A percentile compares a stretch with the other conserved stretches of the same genome.
These are phyloP conservation scores for Lethrus apterus DNA, from an alignment of 1,140 invertebrate species.

Conservation along the genomic window DNA sequence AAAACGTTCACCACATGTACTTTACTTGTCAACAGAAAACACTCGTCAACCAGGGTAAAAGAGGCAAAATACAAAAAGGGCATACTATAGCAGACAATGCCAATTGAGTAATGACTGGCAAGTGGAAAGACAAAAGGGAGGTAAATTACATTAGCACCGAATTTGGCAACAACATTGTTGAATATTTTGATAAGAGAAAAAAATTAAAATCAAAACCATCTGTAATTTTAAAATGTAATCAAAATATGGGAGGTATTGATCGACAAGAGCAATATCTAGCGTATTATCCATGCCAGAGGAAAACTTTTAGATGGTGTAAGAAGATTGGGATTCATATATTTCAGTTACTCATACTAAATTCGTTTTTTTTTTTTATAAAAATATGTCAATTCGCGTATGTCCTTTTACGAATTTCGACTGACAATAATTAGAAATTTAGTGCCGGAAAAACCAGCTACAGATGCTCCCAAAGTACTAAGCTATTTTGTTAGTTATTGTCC, in stretches of 20 bases:
- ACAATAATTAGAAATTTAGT: no score
- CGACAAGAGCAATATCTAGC: slow-evolving; percentile 7
- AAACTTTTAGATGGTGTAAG: slow-evolving; percentile 12
- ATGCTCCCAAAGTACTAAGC: no score
- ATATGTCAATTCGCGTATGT: no score
- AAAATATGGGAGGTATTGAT: slow-evolving; percentile 11
- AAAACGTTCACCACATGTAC: slow-evolving; percentile 5
- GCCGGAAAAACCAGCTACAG: no score
- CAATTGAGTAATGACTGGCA: not conserved
- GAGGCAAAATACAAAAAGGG: not conserved
- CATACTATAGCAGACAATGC: not conserved
- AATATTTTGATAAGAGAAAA: not conserved
- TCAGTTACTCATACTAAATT: slow-evolving; percentile 4
- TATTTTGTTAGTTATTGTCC: no score
- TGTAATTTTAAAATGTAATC: slow-evolving; percentile 5
- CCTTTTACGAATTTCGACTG: no score
- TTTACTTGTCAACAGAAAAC: not conserved
- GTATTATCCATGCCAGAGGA: slow-evolving; percentile 4
- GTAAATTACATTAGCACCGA: not conserved
- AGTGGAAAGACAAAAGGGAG: slow-evolving; percentile 4
- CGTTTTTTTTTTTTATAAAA: no score
- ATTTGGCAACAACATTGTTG: not conserved
- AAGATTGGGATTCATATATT: slow-evolving; percentile 3
- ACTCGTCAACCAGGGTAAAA: not conserved
- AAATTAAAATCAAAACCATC: not conserved